phyloP scores from a whole-genome alignment of 1,140 invertebrate genomes.

The Lasioglossum albipes region DNA sequence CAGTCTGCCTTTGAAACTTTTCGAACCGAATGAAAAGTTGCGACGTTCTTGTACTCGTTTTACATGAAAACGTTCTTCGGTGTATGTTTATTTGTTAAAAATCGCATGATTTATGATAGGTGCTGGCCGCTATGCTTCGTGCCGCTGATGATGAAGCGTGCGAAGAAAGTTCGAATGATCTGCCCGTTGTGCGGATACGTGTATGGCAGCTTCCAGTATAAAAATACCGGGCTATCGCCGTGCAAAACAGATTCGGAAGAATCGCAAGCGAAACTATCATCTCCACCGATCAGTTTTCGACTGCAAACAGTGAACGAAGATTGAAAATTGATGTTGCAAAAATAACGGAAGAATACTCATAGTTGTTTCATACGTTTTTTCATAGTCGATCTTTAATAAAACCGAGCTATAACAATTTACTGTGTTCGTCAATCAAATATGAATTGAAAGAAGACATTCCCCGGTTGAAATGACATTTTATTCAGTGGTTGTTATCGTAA shows the following conservation, averaged over 20 bases:
- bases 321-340: background rate
- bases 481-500: no score
- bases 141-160: constrained; percentile 49
- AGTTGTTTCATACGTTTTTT: no score
- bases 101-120: background rate
- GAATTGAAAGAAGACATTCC: background rate
- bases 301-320: background rate
- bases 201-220: constrained; percentile 42
- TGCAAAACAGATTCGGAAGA: constrained; percentile 36
- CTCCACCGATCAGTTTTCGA: constrained; percentile 24
- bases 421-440: no score
- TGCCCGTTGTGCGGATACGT: constrained; percentile 44
- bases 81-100: background rate
- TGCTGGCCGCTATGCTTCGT: constrained; percentile 52
- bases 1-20: no score
- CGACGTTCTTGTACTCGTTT: no score
- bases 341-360: background rate
- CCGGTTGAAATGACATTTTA: no score
- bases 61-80: background rate
- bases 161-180: constrained; percentile 41
- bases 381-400: background rate
- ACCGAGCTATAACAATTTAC: background rate
- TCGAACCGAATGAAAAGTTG: no score
- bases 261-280: constrained; percentile 28
- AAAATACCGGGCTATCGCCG: constrained; percentile 25